A percentile compares a stretch with the other conserved stretches of the same genome.
Evolutionary conservation across 2,113 vertebrate species (phyloP).

Genomic region (Gallinago jamesoni): DNA sequence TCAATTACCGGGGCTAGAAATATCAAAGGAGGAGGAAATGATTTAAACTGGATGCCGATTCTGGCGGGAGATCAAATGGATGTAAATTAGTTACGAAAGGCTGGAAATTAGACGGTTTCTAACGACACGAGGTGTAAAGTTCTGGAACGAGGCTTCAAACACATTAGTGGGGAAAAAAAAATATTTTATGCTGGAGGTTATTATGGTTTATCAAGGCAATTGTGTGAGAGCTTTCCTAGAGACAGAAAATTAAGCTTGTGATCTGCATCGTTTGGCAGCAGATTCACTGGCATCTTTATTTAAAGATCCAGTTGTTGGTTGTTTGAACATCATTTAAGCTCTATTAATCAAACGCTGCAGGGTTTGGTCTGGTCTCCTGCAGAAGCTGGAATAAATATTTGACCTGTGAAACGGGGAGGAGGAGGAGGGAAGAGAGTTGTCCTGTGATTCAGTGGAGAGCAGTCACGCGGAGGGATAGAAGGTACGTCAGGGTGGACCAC

Average conservation of each 20-base stretch:
- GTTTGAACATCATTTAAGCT: background rate
- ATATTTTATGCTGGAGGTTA: background rate
- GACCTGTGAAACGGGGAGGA: background rate
- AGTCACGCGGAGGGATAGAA: background rate
- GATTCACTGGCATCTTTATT: background rate
- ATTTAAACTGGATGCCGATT: background rate
- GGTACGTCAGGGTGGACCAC: no score
- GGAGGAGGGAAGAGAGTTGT: background rate
- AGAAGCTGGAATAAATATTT: background rate
- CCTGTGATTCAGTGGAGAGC: background rate
- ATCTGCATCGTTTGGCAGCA: background rate
- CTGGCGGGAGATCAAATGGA: background rate
- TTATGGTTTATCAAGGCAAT: background rate
- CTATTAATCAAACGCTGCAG: background rate
- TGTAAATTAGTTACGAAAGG: background rate
- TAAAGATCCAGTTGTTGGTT: background rate
- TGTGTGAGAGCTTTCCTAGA: background rate
- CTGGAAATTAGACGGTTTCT: background rate
- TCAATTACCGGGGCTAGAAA: background rate
- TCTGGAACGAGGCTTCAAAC: background rate
- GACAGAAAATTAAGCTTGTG: background rate
- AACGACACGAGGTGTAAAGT: background rate
- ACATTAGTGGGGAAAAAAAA: background rate
- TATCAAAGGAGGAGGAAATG: background rate
- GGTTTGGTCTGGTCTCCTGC: background rate